These are phyloP conservation scores for Circaetus cinerascens DNA, from an alignment of 2,113 vertebrate species.

Conservation along the genomic window DNA sequence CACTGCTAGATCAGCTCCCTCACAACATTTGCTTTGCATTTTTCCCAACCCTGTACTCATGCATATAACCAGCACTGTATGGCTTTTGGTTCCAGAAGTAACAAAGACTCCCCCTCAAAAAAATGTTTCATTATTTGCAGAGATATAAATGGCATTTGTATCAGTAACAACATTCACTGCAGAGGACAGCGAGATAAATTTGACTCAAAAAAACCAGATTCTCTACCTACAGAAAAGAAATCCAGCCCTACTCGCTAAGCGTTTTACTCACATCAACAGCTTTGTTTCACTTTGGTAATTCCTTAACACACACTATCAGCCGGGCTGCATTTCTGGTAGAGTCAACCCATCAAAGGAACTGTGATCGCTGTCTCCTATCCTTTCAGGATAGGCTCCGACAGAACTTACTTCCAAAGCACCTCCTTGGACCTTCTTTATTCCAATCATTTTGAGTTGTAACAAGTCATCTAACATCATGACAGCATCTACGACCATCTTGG, in stretches of 20 bases:
- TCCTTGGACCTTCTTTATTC: constrained; percentile 97
- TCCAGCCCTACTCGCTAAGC: neutral
- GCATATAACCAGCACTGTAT: fast-evolving
- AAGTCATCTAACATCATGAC: constrained; percentile 91
- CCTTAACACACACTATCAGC: neutral
- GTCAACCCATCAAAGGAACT: neutral
- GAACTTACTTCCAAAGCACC: constrained; percentile 88
- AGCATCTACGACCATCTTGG: constrained; percentile 95
- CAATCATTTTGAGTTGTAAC: constrained; percentile 96
- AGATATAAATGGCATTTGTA: neutral
- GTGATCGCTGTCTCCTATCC: fast-evolving
- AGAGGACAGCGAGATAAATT: neutral
- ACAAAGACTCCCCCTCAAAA: neutral
- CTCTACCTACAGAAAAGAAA: neutral
- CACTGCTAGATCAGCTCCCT: neutral
- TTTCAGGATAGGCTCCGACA: neutral
- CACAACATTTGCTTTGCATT: fast-evolving
- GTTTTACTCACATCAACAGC: neutral
- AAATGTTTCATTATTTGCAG: neutral
- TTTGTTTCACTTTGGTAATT: neutral
- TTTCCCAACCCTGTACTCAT: fast-evolving
- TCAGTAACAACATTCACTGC: neutral
- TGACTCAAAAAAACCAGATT: neutral
- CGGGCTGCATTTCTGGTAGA: neutral
- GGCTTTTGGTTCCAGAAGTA: neutral